phyloP scores from a whole-genome alignment of 2,888 invertebrate genomes.

The Vanessa cardui region DNA sequence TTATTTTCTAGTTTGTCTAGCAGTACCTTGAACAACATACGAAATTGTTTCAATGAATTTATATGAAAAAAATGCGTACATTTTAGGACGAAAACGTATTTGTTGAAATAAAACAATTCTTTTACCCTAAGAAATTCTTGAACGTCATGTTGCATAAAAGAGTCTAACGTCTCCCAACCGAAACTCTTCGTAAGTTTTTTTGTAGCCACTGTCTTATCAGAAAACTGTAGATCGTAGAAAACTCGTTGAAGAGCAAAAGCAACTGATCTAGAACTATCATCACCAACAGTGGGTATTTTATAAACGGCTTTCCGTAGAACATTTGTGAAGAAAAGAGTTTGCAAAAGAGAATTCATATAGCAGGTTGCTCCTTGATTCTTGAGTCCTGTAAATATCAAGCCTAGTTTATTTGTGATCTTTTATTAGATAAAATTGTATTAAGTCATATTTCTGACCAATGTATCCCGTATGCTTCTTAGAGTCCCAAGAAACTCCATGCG shows the following conservation, averaged over 20 bases:
- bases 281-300: constrained; percentile 98
- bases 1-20: constrained; percentile 99
- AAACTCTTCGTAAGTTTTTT: constrained; percentile 99
- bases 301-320: constrained; percentile 95
- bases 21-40: constrained; percentile 81
- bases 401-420: background rate
- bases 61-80: background rate
- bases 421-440: background rate
- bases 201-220: constrained; percentile 98
- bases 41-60: background rate
- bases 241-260: constrained; percentile 98
- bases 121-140: constrained; percentile 91
- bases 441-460: constrained; percentile 70
- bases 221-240: constrained; percentile 98
- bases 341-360: constrained; percentile 99
- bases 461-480: constrained; percentile 97
- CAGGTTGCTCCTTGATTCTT: constrained; percentile 99
- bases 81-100: background rate
- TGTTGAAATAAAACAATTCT: background rate
- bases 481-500: constrained; percentile 98
- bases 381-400: constrained; percentile 83
- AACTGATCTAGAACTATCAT: constrained; percentile 92
- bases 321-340: constrained; percentile 99
- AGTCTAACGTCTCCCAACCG: constrained; percentile 99
- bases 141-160: constrained; percentile 99